phyloP scores from a whole-genome alignment of 2,888 invertebrate genomes.

The Nezara viridula region DNA sequence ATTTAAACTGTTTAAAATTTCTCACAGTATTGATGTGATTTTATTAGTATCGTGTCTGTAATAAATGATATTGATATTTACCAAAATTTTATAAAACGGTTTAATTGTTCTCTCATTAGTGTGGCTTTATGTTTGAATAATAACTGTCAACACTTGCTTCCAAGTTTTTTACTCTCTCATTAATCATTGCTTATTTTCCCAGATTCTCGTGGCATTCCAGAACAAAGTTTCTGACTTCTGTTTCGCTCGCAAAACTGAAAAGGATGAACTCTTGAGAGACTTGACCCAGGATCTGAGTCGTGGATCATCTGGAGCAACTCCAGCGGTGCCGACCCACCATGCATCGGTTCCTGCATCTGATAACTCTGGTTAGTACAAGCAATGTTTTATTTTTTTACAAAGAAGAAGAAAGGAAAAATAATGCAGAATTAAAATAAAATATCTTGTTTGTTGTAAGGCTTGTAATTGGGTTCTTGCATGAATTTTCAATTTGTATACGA shows the following conservation, averaged over 20 bases:
- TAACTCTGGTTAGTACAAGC: slow-evolving; percentile 50
- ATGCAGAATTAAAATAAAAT: no score
- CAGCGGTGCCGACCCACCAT: slow-evolving; percentile 75
- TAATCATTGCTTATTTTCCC: neutral
- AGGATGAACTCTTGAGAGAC: slow-evolving; percentile 96
- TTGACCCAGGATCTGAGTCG: slow-evolving; percentile 87
- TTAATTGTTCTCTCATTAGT: no score
- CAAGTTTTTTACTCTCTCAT: neutral
- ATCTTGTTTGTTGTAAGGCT: no score
- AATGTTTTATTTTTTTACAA: neutral
- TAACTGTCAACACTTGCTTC: neutral
- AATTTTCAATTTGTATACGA: no score
- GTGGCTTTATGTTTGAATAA: neutral
- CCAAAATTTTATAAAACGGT: no score
- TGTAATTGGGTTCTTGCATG: no score
- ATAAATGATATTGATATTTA: no score
- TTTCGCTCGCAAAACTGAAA: slow-evolving; percentile 98
- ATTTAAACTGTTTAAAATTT: no score
- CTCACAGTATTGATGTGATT: no score
- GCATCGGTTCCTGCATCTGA: slow-evolving; percentile 66
- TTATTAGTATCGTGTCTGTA: no score
- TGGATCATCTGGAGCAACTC: slow-evolving; percentile 72
- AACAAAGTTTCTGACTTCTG: slow-evolving; percentile 98
- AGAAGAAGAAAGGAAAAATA: no score
- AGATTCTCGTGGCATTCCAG: slow-evolving; percentile 91